These are phyloP conservation scores for Papilio elwesi DNA, from an alignment of 2,888 invertebrate species.

Conservation along the genomic window DNA sequence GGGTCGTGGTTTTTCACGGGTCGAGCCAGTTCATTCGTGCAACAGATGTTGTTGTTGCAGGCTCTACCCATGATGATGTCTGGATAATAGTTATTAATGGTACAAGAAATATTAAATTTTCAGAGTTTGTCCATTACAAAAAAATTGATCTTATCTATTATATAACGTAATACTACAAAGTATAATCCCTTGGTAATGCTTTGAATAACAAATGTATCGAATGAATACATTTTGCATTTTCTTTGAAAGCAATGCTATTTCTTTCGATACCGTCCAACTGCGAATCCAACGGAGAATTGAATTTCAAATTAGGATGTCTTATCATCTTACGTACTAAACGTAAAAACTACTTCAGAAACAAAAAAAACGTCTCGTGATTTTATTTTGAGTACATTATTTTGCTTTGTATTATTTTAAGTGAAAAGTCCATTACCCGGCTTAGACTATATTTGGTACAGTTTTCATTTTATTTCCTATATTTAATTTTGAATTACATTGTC, in stretches of 20 bases:
- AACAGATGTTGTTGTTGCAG: no score
- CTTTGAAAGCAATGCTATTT: slow-evolving; percentile 2
- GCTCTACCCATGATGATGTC: no score
- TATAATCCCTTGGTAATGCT: slow-evolving; percentile 16
- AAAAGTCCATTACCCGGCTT: no score
- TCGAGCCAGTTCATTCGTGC: no score
- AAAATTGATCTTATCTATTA: no score
- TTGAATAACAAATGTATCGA: slow-evolving; percentile 7
- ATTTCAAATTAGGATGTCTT: slow-evolving; percentile 20
- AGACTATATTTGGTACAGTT: background rate
- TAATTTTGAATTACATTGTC: no score
- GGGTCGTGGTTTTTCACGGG: no score
- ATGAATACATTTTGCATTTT: slow-evolving; percentile 3
- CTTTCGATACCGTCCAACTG: background rate
- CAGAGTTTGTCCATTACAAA: no score
- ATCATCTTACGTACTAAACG: background rate
- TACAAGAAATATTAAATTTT: no score
- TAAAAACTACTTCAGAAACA: background rate
- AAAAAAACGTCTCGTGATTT: background rate
- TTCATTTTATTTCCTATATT: no score
- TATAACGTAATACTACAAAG: background rate
- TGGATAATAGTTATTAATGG: no score
- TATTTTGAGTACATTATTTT: background rate
- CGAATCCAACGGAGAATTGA: slow-evolving; percentile 5
- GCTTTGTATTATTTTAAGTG: background rate